These are phyloP conservation scores for Mesocricetus auratus DNA, from an alignment of 2,113 vertebrate genomes.

Conservation along the genomic window DNA sequence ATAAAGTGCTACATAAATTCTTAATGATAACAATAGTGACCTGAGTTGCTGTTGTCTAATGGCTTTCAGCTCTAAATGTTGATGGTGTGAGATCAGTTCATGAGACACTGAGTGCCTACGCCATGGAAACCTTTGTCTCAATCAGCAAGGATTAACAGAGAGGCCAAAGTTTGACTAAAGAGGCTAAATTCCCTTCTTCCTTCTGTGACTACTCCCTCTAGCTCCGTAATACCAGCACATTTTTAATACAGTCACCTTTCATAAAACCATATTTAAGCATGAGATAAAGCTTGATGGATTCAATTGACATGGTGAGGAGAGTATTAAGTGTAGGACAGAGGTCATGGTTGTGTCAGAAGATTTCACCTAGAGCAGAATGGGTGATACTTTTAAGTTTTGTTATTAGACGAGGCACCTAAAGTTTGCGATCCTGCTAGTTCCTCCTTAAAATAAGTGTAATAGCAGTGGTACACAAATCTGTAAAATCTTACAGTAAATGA, in stretches of 20 bases:
- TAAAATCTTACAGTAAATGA: neutral
- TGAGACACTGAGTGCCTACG: constrained; percentile 56
- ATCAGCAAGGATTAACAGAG: constrained; percentile 64
- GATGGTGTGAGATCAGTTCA: constrained; percentile 37
- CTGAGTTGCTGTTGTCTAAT: constrained; percentile 62
- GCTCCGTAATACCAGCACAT: constrained; percentile 37
- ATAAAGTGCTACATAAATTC: constrained; percentile 73
- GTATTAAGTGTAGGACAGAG: neutral
- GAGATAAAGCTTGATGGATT: neutral
- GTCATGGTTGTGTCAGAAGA: neutral
- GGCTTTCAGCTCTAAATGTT: constrained; percentile 61
- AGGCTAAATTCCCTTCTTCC: constrained; percentile 50
- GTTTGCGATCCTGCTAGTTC: neutral
- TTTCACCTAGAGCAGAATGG: neutral
- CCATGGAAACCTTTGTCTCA: constrained; percentile 77
- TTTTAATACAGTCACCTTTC: constrained; percentile 44
- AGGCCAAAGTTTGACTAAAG: constrained; percentile 69
- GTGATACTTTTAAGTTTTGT: neutral
- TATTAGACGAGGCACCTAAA: neutral
- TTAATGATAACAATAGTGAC: constrained; percentile 73
- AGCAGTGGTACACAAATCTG: neutral
- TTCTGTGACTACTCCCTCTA: constrained; percentile 60
- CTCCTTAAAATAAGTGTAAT: neutral
- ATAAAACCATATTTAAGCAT: constrained; percentile 54
- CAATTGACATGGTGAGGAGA: constrained; percentile 16